phyloP scores from a whole-genome alignment of 1,140 invertebrate species.

The Megalopta genalis region DNA sequence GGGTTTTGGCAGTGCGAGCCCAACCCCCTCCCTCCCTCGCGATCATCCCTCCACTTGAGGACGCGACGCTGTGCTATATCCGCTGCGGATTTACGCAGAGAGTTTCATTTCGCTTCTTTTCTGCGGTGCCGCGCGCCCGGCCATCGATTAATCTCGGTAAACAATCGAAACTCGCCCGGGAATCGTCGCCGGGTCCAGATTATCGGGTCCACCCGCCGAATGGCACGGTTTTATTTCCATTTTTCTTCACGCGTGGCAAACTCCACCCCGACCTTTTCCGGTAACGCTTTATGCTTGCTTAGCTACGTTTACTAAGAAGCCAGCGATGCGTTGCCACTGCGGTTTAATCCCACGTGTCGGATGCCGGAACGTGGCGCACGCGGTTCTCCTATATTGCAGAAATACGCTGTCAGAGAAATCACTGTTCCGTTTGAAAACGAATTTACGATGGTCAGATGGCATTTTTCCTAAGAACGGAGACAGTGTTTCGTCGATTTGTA shows the following conservation, averaged over 20 bases:
- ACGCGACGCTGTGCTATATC: slow-evolving; percentile 38
- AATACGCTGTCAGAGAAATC: too few relatives aligned
- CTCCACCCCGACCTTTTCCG: neutral
- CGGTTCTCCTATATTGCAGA: too few relatives aligned
- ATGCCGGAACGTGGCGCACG: too few relatives aligned
- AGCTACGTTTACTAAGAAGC: too few relatives aligned
- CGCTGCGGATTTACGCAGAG: slow-evolving; percentile 43
- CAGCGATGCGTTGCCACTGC: too few relatives aligned
- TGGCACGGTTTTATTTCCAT: slow-evolving; percentile 9
- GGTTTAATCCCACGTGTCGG: too few relatives aligned
- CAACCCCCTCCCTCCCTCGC: slow-evolving; percentile 48
- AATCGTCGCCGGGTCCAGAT: slow-evolving; percentile 8
- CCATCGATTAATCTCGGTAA: slow-evolving; percentile 41
- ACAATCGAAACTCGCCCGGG: slow-evolving; percentile 9
- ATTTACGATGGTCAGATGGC: too few relatives aligned
- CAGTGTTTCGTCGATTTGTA: too few relatives aligned
- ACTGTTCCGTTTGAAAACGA: too few relatives aligned
- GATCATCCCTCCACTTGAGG: slow-evolving; percentile 41
- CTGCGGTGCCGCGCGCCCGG: neutral
- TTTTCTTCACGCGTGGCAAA: neutral
- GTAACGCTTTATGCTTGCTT: too few relatives aligned
- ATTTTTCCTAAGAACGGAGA: too few relatives aligned
- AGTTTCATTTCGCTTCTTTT: slow-evolving; percentile 27
- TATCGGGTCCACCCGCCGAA: neutral
- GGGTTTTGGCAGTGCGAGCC: slow-evolving; percentile 76